These are phyloP conservation scores for Pseudoips prasinana DNA, from an alignment of 2,888 invertebrate genomes.

Conservation along the genomic window DNA sequence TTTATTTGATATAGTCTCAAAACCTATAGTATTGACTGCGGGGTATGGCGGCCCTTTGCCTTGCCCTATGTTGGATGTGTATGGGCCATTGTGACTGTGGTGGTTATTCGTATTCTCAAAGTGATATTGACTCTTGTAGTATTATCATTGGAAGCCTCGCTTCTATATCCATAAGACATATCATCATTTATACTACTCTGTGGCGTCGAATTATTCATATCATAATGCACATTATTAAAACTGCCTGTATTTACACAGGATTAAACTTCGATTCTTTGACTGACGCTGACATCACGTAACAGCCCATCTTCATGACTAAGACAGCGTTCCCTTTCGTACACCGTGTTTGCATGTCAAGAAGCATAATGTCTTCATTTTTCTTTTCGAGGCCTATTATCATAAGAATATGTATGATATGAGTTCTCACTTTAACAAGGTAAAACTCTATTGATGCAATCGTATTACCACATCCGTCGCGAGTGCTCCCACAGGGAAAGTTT, in stretches of 20 bases:
- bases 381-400: slow-evolving; percentile 96
- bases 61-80: slow-evolving; percentile 68
- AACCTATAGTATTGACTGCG: slow-evolving; percentile 50
- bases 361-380: slow-evolving; percentile 85
- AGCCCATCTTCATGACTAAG: slow-evolving; percentile 64
- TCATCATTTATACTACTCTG: slow-evolving; percentile 45
- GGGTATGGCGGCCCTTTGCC: slow-evolving; percentile 69
- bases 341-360: slow-evolving; percentile 55
- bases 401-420: slow-evolving; percentile 98
- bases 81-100: slow-evolving; percentile 64
- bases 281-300: slow-evolving; percentile 77
- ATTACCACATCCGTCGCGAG: slow-evolving; percentile 96
- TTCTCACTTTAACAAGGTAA: slow-evolving; percentile 96
- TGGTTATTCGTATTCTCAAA: slow-evolving; percentile 70
- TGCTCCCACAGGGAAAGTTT: slow-evolving; percentile 98
- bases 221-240: slow-evolving; percentile 87
- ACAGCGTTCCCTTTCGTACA: slow-evolving; percentile 64
- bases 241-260: slow-evolving; percentile 85
- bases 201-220: slow-evolving; percentile 58
- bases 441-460: slow-evolving; percentile 96
- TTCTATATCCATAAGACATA: slow-evolving; percentile 53
- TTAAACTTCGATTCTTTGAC: slow-evolving; percentile 83
- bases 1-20: slow-evolving; percentile 56
- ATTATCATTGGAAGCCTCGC: slow-evolving; percentile 73
- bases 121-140: slow-evolving; percentile 60